A percentile compares a stretch with the other conserved stretches of the same genome.
Evolutionary conservation across 2,113 vertebrate genomes (phyloP).

Genomic region (Rostratula benghalensis): DNA sequence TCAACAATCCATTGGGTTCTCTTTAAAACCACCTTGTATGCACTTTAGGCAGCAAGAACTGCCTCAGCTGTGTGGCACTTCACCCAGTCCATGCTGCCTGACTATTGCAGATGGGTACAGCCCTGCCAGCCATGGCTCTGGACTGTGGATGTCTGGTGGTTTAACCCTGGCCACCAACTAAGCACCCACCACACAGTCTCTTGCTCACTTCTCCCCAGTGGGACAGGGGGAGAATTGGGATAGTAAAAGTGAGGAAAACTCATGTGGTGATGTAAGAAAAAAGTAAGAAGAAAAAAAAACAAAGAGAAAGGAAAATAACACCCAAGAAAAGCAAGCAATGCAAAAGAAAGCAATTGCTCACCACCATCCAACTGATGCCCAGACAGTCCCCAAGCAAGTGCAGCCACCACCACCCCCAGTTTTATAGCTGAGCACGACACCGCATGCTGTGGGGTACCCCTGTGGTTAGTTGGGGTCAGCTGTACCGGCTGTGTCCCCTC

Average conservation of each 20-base stretch:
- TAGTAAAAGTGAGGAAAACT: background rate
- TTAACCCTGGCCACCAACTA: background rate
- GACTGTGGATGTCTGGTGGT: background rate
- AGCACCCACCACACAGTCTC: background rate
- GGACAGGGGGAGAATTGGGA: background rate
- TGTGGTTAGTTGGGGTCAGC: background rate
- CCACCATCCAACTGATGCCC: background rate
- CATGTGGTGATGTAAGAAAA: background rate
- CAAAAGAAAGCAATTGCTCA: background rate
- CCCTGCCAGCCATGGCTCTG: background rate
- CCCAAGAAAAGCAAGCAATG: background rate
- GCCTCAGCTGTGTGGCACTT: background rate
- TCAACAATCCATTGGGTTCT: background rate
- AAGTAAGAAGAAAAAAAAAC: background rate
- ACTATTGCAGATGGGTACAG: background rate
- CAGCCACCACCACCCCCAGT: background rate
- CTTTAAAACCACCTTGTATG: background rate
- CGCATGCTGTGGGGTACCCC: background rate
- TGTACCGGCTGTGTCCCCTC: background rate
- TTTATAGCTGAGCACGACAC: background rate
- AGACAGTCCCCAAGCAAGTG: background rate
- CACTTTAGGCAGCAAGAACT: background rate
- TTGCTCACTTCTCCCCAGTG: rapidly evolving
- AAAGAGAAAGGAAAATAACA: background rate
- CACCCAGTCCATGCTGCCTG: background rate